Evolutionary conservation across 2,113 vertebrate species (phyloP).

Genomic region (Aleadryas rufinucha): DNA sequence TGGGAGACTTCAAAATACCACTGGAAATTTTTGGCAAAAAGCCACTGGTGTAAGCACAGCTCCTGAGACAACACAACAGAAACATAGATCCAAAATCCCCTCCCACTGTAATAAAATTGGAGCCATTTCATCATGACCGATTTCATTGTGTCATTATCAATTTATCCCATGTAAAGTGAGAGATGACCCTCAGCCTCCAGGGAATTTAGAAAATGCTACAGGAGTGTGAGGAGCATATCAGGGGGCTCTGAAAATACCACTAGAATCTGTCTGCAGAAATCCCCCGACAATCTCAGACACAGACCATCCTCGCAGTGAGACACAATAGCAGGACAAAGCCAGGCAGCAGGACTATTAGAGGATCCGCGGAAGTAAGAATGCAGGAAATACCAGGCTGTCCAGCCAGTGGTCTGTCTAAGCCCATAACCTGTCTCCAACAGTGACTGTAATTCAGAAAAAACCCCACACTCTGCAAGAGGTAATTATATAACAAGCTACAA

Average conservation of each 20-base stretch:
- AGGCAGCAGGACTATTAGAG: neutral
- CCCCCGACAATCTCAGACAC: neutral
- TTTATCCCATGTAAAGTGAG: constrained; percentile 16
- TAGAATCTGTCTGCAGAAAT: neutral
- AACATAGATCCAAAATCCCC: neutral
- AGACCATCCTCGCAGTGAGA: neutral
- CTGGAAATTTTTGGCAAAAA: neutral
- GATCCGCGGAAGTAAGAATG: neutral
- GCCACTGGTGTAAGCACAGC: neutral
- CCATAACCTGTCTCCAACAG: constrained; percentile 18
- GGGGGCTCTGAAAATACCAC: neutral
- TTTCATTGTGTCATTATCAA: constrained; percentile 33
- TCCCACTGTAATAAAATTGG: constrained; percentile 1
- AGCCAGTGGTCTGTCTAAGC: neutral
- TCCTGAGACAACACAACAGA: neutral
- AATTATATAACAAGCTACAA: constrained; percentile 35
- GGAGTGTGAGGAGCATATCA: neutral
- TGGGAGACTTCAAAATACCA: neutral
- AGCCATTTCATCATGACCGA: constrained; percentile 21
- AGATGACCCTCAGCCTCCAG: neutral
- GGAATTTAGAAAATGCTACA: neutral
- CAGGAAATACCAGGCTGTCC: constrained; percentile 16
- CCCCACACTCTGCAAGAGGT: neutral
- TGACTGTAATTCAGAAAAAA: constrained; percentile 3
- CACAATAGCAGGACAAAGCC: neutral